Evolutionary conservation across 2,797 vertebrate genomes (phyloP), one percentile per base, ranked within the genome.

Genomic region (Hozukius guyotensis): DNA sequence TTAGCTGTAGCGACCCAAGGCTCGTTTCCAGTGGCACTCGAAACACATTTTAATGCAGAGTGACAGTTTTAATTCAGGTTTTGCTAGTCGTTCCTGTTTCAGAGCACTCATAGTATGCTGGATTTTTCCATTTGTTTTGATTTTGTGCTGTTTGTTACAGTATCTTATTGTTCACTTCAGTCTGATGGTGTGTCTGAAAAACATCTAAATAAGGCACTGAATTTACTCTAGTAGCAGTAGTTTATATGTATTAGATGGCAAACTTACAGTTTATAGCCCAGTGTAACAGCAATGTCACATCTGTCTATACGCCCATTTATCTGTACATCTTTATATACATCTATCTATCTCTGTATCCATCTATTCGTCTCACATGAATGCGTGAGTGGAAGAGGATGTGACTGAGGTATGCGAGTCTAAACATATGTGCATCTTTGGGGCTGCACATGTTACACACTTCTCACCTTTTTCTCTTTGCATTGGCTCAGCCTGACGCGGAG

Each of bases 401-500:
- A 52, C 32, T 8, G 20, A 36, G 62, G 4, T 11, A 36, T 72
- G 31, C 6, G 9, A 29, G 11, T 56, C 0, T 1, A 70, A 49
- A 25, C 12, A 46, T 68, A 14, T 52, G 36, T 70, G 59, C 52
- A 53, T 70, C 18, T 68, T 34, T 60, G 13, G 22, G 75, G 57
- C 55, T 34, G 52, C 64, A 78, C 76, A 75, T 87, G 84, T 24
- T 69, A 32, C 36, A 72, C 8, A 3, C 49, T 62, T 83, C 72
- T 85, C 87, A 82, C 83, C 75, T 79, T 80, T 52, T 81, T 61
- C 20, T 59, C 42, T 68, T 72, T 61, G 69, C 68, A 59, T 10
- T 65, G 31, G 78, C 70, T 76, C 32, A 55, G 56, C 8, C 29
- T 53, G 18, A 22, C 22, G 4, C 60, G 18, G 53, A 77, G 64